Evolutionary conservation across 2,113 vertebrate genomes (phyloP).

Genomic region (Paraplagusia blochii): DNA sequence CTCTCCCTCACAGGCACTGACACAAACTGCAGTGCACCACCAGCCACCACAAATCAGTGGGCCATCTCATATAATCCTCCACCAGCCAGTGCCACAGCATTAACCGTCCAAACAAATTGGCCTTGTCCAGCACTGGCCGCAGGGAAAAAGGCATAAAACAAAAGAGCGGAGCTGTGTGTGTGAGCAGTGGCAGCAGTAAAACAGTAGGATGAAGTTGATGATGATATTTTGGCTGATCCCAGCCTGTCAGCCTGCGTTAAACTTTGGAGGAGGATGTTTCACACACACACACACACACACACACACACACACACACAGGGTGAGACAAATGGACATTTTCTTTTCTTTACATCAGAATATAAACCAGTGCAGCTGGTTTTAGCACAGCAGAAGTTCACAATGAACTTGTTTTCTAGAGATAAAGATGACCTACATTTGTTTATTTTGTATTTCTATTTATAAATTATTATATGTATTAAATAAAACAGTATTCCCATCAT

Average conservation of each 20-base stretch:
- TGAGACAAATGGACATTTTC: slow-evolving; percentile 18
- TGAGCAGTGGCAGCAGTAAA: slow-evolving; percentile 32
- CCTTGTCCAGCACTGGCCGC: slow-evolving; percentile 57
- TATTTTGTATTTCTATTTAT: too few relatives aligned
- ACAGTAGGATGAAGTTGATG: slow-evolving; percentile 19
- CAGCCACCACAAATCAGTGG: slow-evolving; percentile 67
- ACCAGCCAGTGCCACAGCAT: slow-evolving; percentile 56
- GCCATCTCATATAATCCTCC: slow-evolving; percentile 69
- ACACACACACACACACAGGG: slow-evolving; percentile 27
- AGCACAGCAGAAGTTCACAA: slow-evolving; percentile 1
- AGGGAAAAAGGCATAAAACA: slow-evolving; percentile 60
- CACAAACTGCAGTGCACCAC: slow-evolving; percentile 40
- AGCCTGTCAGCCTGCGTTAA: slow-evolving; percentile 34
- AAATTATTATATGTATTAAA: too few relatives aligned
- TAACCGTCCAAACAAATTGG: slow-evolving; percentile 73
- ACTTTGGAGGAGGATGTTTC: slow-evolving; percentile 35
- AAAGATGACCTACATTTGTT: neutral
- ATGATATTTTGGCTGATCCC: slow-evolving; percentile 35
- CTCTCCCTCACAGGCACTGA: slow-evolving; percentile 19
- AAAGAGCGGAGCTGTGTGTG: slow-evolving; percentile 34
- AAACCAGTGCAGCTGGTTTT: slow-evolving; percentile 18
- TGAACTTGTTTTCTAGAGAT: slow-evolving; percentile 8
- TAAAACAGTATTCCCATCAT: too few relatives aligned
- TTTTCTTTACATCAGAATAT: slow-evolving; percentile 9
- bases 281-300: too few relatives aligned